Percentiles rank a stretch among this genome's conserved stretches.
Evolutionary conservation across 2,113 vertebrate genomes (phyloP).

Genomic region (Thermophis baileyi): DNA sequence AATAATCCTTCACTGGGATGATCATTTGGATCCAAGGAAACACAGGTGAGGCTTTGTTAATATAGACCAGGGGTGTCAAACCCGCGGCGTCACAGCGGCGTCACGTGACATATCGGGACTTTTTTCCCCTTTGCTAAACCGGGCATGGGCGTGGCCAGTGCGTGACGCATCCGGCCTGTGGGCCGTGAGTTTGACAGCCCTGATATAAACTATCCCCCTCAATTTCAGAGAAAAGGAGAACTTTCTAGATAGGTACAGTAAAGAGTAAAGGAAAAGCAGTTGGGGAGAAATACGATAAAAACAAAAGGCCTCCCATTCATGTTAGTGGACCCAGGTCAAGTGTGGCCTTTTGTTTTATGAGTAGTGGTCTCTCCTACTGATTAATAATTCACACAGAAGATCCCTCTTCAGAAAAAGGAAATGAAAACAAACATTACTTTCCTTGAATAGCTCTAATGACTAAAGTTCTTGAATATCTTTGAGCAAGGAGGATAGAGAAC

Average conservation of each 20-base stretch:
- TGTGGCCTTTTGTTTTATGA: background rate
- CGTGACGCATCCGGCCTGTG: too few relatives aligned
- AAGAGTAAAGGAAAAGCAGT: background rate
- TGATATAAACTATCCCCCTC: background rate
- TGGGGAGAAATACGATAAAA: background rate
- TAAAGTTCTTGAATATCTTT: background rate
- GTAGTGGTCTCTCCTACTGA: background rate
- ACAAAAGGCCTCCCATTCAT: background rate
- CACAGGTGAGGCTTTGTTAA: background rate
- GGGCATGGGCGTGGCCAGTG: too few relatives aligned
- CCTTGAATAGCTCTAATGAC: background rate
- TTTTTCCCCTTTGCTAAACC: too few relatives aligned
- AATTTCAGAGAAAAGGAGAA: background rate
- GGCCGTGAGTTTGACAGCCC: too few relatives aligned
- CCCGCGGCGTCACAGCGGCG: too few relatives aligned
- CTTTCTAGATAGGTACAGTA: background rate
- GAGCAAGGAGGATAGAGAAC: background rate
- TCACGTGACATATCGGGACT: too few relatives aligned
- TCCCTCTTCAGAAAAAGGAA: background rate
- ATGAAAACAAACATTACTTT: background rate
- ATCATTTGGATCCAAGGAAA: background rate
- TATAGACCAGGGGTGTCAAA: background rate
- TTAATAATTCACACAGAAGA: background rate
- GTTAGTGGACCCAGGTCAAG: background rate
- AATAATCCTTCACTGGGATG: background rate